Base-by-base conservation (phyloP, 30 jellyfish, hydroid and myxozoan genomes). In the Pelagia noctiluca region DNA sequence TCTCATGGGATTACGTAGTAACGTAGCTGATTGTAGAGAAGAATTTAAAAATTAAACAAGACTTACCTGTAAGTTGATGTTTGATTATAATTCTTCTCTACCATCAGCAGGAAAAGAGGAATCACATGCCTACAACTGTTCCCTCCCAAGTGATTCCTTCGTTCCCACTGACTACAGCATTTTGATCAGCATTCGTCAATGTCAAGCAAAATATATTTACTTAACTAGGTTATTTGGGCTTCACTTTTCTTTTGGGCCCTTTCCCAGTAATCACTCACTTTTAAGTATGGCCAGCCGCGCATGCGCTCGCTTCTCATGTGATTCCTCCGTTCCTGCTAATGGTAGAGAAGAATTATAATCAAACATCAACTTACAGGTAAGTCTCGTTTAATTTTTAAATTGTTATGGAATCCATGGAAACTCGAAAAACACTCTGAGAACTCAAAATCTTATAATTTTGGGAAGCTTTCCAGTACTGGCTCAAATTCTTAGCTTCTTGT, bases 21-120 rank as follows among this genome's bases (percentile, higher is more conserved):
- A 65, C 78, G 84, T 71, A 71, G 71, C 32, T 46, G 70, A 71
- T 35, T 24, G 74, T 28, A 61, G 74, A 61, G 73, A 60, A 60
- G 33, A 60, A 60, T 60, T 60, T 16, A 16, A 73, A 50, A 82
- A 82, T 66, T 82, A 82, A 50, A 82, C 86, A 78, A 82, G 92
- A 82, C 92, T 47, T 80, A 80, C 90, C 85, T 78, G 89, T 57
- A 78, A 78, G 89, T 60, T 78, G 89, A 78, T 54, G 89, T 78
- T 63, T 78, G 89, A 68, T 82, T 53, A 50, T 42, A 82, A 82
- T 82, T 82, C 87, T 82, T 42, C 57, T 42, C 57, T 42, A 42
- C 57, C 57, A 42, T 42, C 57, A 42, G 57, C 57, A 42, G 57
- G 73, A 60, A 60, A 29, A 34, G 29, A 60, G 73, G 73, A 60